phyloP scores from a whole-genome alignment of 2,113 vertebrate species.

The Spilogale gracilis region DNA sequence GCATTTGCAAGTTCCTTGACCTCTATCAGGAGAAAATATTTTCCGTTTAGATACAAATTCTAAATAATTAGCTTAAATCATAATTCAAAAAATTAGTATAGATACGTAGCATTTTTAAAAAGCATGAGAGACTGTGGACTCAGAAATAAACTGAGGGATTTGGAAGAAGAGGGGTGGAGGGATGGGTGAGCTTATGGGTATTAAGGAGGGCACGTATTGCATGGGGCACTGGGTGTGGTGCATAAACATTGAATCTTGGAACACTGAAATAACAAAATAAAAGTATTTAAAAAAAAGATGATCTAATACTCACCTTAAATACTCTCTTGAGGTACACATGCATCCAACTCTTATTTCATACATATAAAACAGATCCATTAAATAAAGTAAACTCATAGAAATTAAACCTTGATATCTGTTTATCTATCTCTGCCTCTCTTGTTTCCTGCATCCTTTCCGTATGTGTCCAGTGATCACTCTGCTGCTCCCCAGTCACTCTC shows the following conservation, averaged over 20 bases:
- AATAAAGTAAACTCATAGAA: neutral
- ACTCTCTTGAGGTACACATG: neutral
- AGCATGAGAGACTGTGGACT: too few relatives aligned
- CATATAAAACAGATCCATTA: neutral
- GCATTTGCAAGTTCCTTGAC: conserved; percentile 50
- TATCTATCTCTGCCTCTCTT: neutral
- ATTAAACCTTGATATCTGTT: neutral
- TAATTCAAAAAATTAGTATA: neutral
- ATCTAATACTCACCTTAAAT: neutral
- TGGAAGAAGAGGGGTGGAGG: too few relatives aligned
- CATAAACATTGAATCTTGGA: too few relatives aligned
- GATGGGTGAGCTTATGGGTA: too few relatives aligned
- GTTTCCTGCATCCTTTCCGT: neutral
- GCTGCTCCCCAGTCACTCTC: neutral
- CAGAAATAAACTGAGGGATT: too few relatives aligned
- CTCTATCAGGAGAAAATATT: conserved; percentile 62
- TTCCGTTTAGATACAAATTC: conserved; percentile 29
- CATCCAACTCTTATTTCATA: neutral
- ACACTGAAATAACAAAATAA: too few relatives aligned
- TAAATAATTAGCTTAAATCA: conserved; percentile 15
- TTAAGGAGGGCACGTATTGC: too few relatives aligned
- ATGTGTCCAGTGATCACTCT: neutral
- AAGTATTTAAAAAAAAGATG: neutral
- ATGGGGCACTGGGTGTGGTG: too few relatives aligned
- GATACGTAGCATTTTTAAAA: neutral